These are phyloP conservation scores for Cassiopea xamachana DNA, from an alignment of 30 jellyfish, hydroid and myxozoan genomes.

Conservation along the genomic window DNA sequence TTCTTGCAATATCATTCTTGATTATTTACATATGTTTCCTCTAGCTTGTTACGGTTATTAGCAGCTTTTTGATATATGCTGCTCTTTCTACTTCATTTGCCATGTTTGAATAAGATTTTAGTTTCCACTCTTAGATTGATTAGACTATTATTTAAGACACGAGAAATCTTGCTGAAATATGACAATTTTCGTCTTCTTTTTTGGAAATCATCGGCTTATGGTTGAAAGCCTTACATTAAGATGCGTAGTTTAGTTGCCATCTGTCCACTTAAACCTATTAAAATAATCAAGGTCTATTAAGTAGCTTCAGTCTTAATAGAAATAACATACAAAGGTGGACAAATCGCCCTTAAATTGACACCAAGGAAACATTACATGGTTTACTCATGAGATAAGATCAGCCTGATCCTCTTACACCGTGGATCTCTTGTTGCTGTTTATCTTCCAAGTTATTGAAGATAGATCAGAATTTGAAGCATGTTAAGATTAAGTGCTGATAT, in stretches of 20 bases:
- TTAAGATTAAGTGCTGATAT: not conserved
- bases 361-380: slow-evolving; percentile 33
- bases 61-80: too few relatives aligned
- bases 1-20: too few relatives aligned
- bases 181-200: not conserved
- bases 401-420: slow-evolving; percentile 38
- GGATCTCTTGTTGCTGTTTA: slow-evolving; percentile 45
- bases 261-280: slow-evolving; percentile 36
- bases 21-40: too few relatives aligned
- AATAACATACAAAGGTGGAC: slow-evolving; percentile 40
- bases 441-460: slow-evolving; percentile 40
- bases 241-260: slow-evolving; percentile 11
- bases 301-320: slow-evolving; percentile 39
- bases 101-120: not conserved
- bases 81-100: too few relatives aligned
- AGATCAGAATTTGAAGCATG: slow-evolving; percentile 25
- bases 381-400: slow-evolving; percentile 32
- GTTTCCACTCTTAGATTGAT: not conserved
- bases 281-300: slow-evolving; percentile 10
- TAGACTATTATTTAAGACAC: not conserved
- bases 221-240: slow-evolving; percentile 16
- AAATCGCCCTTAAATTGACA: slow-evolving; percentile 2
- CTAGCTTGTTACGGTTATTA: too few relatives aligned
- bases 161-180: not conserved
- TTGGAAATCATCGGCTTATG: slow-evolving; percentile 12